Percentiles rank a stretch among this genome's conserved stretches.
Evolutionary conservation across 2,888 invertebrate species (phyloP).

Genomic region (Drosophila tripunctata): DNA sequence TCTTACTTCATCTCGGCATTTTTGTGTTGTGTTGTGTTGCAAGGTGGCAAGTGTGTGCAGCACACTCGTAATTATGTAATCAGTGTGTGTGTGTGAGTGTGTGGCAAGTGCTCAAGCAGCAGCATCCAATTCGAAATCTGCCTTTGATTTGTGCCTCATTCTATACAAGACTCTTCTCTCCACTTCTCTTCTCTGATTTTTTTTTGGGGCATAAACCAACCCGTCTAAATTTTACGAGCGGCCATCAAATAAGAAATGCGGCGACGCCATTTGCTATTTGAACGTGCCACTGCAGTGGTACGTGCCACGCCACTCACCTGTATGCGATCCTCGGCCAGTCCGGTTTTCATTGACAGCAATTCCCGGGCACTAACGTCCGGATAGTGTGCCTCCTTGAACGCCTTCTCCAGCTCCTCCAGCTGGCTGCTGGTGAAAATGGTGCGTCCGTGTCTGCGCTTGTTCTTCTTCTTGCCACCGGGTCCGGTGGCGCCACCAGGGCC

Average conservation of each 20-base stretch:
- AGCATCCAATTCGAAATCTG: constrained; percentile 36
- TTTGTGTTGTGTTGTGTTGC: constrained; percentile 17
- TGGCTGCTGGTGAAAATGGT: constrained; percentile 99
- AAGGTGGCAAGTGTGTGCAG: constrained; percentile 46
- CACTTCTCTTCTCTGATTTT: too few species aligned
- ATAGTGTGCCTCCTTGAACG: constrained; percentile 99
- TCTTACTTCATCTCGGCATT: constrained; percentile 63
- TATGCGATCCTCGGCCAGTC: constrained; percentile 96
- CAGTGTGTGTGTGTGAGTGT: constrained; percentile 48
- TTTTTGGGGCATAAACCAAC: constrained; percentile 33
- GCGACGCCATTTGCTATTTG: constrained; percentile 16
- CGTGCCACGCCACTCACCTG: constrained; percentile 88
- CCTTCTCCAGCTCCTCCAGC: constrained; percentile 99
- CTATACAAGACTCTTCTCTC: too few species aligned
- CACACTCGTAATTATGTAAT: constrained; percentile 76
- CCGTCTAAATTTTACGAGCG: constrained; percentile 51
- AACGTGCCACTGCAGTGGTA: constrained; percentile 49
- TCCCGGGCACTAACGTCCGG: constrained; percentile 99
- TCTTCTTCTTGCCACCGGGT: constrained; percentile 91
- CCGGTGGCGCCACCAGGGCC: constrained; percentile 65
- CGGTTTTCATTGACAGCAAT: constrained; percentile 95
- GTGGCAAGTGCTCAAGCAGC: constrained; percentile 43
- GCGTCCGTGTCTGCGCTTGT: constrained; percentile 96
- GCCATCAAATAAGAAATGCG: constrained; percentile 38
- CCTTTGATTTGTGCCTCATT: constrained; percentile 51